Evolutionary conservation across 2,113 vertebrate species (phyloP).

Genomic region (Haliaeetus leucogaster): DNA sequence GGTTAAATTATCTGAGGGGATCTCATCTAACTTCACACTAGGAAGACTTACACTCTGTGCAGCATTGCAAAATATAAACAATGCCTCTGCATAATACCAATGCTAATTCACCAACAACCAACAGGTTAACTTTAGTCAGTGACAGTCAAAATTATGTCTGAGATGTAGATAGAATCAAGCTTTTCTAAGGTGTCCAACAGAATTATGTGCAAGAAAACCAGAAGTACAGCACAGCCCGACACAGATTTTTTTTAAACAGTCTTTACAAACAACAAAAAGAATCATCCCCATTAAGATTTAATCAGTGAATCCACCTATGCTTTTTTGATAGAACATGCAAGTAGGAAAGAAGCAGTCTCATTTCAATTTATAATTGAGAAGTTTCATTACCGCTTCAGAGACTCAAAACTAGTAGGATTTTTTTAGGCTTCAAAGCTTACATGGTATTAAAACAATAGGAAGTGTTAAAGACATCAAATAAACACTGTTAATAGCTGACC

Average conservation of each 20-base stretch:
- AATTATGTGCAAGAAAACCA: background rate
- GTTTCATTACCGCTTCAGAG: background rate
- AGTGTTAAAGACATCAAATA: background rate
- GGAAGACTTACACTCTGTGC: background rate
- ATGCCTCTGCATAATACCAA: background rate
- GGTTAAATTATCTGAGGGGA: background rate
- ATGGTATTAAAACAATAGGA: background rate
- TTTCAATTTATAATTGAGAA: background rate
- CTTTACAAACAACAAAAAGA: background rate
- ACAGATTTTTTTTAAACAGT: background rate
- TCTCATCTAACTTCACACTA: background rate
- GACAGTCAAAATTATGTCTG: background rate
- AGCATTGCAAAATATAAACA: background rate
- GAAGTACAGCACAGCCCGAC: background rate
- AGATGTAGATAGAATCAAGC: background rate
- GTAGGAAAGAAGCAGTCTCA: background rate
- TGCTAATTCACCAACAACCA: fast-evolving
- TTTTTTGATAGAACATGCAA: background rate
- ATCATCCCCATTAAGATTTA: background rate
- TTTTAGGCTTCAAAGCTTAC: background rate
- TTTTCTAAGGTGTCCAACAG: background rate
- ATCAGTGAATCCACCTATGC: background rate
- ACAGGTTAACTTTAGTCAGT: background rate
- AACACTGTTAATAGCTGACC: background rate
- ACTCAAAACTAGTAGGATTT: background rate